Percentiles rank a stretch among this genome's conserved stretches.
Conservation (phyloP, 2,113 vertebrate genomes). For the Ailurus styani region DNA sequence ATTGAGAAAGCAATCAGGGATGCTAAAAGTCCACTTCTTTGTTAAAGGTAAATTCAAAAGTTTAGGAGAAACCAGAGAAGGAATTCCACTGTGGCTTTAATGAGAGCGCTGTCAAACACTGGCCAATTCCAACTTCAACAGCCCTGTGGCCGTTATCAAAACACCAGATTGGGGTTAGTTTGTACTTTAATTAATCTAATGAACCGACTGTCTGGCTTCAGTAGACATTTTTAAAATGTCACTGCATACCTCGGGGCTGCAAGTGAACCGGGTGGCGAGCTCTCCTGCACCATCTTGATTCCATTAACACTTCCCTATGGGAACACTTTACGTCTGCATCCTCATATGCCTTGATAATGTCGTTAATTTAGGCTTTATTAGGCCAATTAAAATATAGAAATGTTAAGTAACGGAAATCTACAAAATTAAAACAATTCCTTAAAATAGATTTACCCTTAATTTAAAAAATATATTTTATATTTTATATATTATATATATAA, state of each 20-base stretch:
- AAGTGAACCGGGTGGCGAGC: not conserved
- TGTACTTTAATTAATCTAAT: constrained; percentile 69
- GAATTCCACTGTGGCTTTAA: not conserved
- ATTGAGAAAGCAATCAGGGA: constrained; percentile 4
- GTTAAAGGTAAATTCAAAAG: constrained; percentile 42
- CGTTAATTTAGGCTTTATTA: constrained; percentile 59
- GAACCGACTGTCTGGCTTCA: constrained; percentile 27
- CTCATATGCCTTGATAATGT: constrained; percentile 33
- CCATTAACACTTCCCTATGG: constrained; percentile 36
- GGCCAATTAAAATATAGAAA: constrained; percentile 58
- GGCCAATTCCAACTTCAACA: constrained; percentile 12
- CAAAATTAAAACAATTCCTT: constrained; percentile 48
- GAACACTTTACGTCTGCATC: constrained; percentile 36
- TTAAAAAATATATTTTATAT: too few relatives aligned
- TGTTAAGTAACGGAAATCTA: constrained; percentile 35
- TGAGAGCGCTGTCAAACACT: not conserved
- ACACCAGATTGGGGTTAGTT: constrained; percentile 19
- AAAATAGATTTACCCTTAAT: constrained; percentile 9
- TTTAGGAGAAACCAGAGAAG: not conserved
- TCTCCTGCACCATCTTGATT: constrained; percentile 16
- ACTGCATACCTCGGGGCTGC: constrained; percentile 1
- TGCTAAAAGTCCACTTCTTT: constrained; percentile 6
- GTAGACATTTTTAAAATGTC: constrained; percentile 54
- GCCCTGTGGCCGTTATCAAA: constrained; percentile 12
- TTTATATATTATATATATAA: not conserved